Base-by-base conservation (phyloP, 2,888 invertebrate species). In the Apamea monoglypha region DNA sequence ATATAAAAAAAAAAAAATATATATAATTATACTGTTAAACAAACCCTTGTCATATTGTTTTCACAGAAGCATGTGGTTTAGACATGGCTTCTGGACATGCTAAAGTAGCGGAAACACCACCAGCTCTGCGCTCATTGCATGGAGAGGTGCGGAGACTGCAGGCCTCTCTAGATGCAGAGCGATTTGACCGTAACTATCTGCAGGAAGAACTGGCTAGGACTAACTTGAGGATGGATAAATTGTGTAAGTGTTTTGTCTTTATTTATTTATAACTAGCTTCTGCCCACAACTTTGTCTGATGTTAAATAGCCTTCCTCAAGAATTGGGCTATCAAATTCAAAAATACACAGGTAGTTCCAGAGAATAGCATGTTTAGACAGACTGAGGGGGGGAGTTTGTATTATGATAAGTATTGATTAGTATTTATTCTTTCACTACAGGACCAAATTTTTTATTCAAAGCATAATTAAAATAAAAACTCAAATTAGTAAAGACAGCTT, bases 101-200 rank as follows among this genome's bases (percentile, higher is more conserved):
- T 4, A 83, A 84, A 18, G 94, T 95, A 25, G 91, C 94, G 0
- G 95, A 95, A 92, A 94, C 97, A n/a, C 94, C 97, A 72, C 94
- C 97, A 6, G 95, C 94, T 2, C 86, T 97, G 2, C 92, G 96
- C 16, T 96, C 96, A 0, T 88, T 96, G 47, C 96, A 96, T 81
- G 89, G 94, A 74, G 97, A 94, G 88, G 96, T 98, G 21, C 94
- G 97, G 32, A 94, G 96, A 7, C 90, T 98, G 66, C 97, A 96
- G 84, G 97, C 97, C 0, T 97, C 97, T 40, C 92, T 98, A 12
- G 98, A 98, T 85, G 96, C 97, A 0, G 97, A 98, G 91, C 95
- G 97, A 63, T 97, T 97, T 90, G 98, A 98, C 88, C 97, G 97
- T 74, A 96, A 96, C 78, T 98, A 97, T 88, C 90, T 98, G 32